Evolutionary conservation across 2,797 vertebrate species (phyloP).

Genomic region (Malacoctenus gilli): DNA sequence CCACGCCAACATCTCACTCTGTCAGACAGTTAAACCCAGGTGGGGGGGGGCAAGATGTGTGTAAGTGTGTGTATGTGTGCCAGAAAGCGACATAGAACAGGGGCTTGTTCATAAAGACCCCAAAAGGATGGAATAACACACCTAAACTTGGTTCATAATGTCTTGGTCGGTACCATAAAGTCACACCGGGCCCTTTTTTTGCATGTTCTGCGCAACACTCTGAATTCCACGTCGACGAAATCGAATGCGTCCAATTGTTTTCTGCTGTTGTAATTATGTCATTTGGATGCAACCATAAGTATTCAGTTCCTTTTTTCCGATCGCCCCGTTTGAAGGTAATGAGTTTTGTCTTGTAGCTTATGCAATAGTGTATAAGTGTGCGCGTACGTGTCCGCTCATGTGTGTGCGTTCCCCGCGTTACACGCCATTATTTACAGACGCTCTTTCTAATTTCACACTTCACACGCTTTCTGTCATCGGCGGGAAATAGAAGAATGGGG

Average conservation of each 20-base stretch:
- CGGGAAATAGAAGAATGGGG: conserved; percentile 74
- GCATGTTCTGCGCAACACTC: conserved; percentile 29
- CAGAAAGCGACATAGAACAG: conserved; percentile 69
- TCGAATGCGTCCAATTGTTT: conserved; percentile 35
- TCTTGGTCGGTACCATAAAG: conserved; percentile 39
- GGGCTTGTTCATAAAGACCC: conserved; percentile 61
- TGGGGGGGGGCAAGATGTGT: conserved; percentile 56
- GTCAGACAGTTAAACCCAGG: conserved; percentile 78
- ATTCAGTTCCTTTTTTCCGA: conserved; percentile 50
- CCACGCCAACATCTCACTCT: conserved; percentile 72
- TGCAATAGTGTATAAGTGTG: conserved; percentile 53
- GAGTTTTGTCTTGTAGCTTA: conserved; percentile 69
- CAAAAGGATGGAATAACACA: conserved; percentile 67
- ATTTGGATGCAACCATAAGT: conserved; percentile 53
- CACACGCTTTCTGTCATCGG: conserved; percentile 75
- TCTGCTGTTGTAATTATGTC: conserved; percentile 57
- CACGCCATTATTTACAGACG: conserved; percentile 77
- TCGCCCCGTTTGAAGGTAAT: conserved; percentile 67
- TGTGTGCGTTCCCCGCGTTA: conserved; percentile 68
- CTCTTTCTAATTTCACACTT: conserved; percentile 82
- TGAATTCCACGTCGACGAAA: conserved; percentile 28
- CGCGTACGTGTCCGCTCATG: conserved; percentile 42
- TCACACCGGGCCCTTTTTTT: conserved; percentile 24
- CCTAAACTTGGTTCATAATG: conserved; percentile 56
- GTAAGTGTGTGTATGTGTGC: conserved; percentile 47